Percentiles rank a stretch among this genome's conserved stretches.
phyloP scores from a whole-genome alignment of 2,888 invertebrate species.

The Euspilapteryx auroguttella region DNA sequence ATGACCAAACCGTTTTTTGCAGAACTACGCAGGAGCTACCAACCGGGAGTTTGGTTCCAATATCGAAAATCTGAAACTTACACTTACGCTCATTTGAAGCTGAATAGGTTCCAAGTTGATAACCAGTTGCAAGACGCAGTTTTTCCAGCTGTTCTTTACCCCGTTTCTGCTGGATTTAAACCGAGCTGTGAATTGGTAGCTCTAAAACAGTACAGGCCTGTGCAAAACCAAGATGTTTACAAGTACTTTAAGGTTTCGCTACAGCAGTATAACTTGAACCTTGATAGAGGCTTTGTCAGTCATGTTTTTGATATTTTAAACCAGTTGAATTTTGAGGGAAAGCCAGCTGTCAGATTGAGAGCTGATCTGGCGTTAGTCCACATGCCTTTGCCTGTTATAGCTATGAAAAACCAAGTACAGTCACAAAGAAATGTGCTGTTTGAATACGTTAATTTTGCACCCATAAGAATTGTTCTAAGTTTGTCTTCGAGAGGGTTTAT shows the following conservation, averaged over 20 bases:
- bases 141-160: slow-evolving; percentile 69
- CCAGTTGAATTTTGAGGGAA: slow-evolving; percentile 60
- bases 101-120: slow-evolving; percentile 73
- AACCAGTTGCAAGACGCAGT: slow-evolving; percentile 73
- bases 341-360: slow-evolving; percentile 57
- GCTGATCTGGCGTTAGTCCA: slow-evolving; percentile 62
- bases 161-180: slow-evolving; percentile 57
- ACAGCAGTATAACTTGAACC: slow-evolving; percentile 68
- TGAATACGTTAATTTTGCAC: slow-evolving; percentile 62
- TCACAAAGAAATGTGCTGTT: slow-evolving; percentile 43
- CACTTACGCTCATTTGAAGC: slow-evolving; percentile 66
- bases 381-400: slow-evolving; percentile 54
- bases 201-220: slow-evolving; percentile 50
- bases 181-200: slow-evolving; percentile 64
- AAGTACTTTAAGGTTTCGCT: slow-evolving; percentile 66
- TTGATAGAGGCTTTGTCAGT: slow-evolving; percentile 69
- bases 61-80: slow-evolving; percentile 70
- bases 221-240: slow-evolving; percentile 58
- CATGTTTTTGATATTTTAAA: slow-evolving; percentile 66
- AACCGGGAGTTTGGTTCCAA: slow-evolving; percentile 76
- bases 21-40: slow-evolving; percentile 71
- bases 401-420: slow-evolving; percentile 34
- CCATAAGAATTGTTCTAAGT: slow-evolving; percentile 64
- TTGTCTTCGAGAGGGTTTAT: slow-evolving; percentile 52
- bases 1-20: slow-evolving; percentile 87